A percentile compares a stretch with the other conserved stretches of the same genome.
Conservation (phyloP, 2,888 invertebrate species). For the Brachypalpus laphriformis region DNA sequence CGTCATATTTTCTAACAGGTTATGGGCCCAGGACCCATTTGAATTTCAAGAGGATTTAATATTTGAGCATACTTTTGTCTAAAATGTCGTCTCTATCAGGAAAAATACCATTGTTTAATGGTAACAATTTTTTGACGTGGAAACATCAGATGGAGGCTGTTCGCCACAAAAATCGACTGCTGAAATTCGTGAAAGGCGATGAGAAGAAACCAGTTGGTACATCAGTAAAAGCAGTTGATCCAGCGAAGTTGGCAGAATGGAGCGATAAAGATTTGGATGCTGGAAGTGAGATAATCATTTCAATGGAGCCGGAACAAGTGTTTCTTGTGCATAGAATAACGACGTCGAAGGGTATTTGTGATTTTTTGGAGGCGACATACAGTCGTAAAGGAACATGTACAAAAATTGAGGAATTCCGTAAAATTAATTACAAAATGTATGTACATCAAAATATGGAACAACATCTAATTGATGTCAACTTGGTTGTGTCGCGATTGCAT, state of each 20-base stretch:
- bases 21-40: neutral
- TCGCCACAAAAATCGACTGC: neutral
- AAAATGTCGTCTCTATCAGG: neutral
- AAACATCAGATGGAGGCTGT: conserved; percentile 3
- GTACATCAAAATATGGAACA: conserved; percentile 26
- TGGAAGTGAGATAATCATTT: neutral
- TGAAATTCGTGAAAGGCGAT: neutral
- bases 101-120: neutral
- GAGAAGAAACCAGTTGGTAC: neutral
- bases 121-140: neutral
- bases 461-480: conserved; percentile 41
- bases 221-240: neutral
- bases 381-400: conserved; percentile 48
- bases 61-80: neutral
- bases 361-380: conserved; percentile 38
- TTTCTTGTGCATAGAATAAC: conserved; percentile 34
- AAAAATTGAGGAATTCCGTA: conserved; percentile 50
- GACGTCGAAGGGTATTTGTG: conserved; percentile 51
- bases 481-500: conserved; percentile 27
- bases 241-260: neutral
- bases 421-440: conserved; percentile 49
- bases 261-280: conserved; percentile 43
- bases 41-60: neutral
- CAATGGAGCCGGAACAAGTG: conserved; percentile 31
- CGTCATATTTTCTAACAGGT: neutral